Percentiles rank a stretch among this genome's conserved stretches.
Conservation (phyloP, 2,888 invertebrate species). For the Tanytarsus gracilentus region DNA sequence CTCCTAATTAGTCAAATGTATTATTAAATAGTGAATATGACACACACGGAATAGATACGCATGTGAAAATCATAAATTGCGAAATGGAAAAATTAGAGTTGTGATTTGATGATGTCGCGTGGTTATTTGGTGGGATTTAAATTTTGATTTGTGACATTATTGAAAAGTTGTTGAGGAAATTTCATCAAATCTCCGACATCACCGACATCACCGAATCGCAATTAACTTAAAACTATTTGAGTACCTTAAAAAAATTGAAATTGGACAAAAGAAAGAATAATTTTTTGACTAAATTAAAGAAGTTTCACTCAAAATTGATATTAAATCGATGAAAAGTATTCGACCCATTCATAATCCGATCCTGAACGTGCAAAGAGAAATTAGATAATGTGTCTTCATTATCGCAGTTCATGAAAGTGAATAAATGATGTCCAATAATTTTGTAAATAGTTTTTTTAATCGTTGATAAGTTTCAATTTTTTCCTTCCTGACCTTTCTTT, state of each 20-base stretch:
- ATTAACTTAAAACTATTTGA: too few relatives aligned
- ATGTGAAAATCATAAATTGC: neutral
- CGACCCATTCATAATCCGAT: constrained; percentile 13
- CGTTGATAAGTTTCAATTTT: too few relatives aligned
- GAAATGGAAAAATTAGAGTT: neutral
- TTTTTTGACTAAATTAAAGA: neutral
- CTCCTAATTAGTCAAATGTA: constrained; percentile 28
- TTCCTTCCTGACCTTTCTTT: too few relatives aligned
- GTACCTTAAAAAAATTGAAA: neutral
- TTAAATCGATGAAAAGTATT: neutral
- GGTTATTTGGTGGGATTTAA: too few relatives aligned
- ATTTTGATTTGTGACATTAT: too few relatives aligned
- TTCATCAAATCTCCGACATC: too few relatives aligned
- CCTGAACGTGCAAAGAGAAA: neutral
- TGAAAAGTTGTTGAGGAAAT: too few relatives aligned
- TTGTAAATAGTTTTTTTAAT: too few relatives aligned
- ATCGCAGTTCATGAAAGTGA: neutral
- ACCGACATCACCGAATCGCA: too few relatives aligned
- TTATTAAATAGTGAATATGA: constrained; percentile 20
- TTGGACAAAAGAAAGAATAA: neutral
- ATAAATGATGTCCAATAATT: neutral
- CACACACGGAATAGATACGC: neutral
- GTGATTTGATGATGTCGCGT: too few relatives aligned
- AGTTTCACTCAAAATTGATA: neutral
- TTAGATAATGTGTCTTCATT: too few relatives aligned